Base-by-base conservation (phyloP, 2,888 invertebrate genomes). In the Cryptops parisi region DNA sequence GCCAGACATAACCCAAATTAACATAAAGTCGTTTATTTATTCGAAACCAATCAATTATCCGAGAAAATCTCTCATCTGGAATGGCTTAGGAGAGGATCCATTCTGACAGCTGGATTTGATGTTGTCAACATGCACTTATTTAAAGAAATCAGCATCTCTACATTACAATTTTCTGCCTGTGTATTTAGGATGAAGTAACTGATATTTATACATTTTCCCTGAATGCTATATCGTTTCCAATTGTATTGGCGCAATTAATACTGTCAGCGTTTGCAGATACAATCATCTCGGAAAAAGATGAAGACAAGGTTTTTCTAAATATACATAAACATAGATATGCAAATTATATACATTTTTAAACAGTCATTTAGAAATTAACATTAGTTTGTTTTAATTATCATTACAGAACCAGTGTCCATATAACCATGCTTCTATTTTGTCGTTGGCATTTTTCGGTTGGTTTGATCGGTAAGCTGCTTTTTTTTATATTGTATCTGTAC, bases 161-260 rank as follows among this genome's bases (percentile, higher is more conserved):
- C 15, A 17, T 48, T 27, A 3, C n/a, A n/a, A 38, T 48, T 48
- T 48, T 17, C 38, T 47, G 22, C 26, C 19, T 27, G 12, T 48
- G 27, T 38, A n/a, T 12, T 6, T 17, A 48, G 48, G 27, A 48
- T 15, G 33, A 48, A 38, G 22, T 38, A 22, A 27, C 38, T n/a
- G 48, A 48, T 48, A 23, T 21, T 21, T 48, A 38, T 22, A 4
- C 22, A 1, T 48, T 33, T 21, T 23, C 48, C 5, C 27, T 33
- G 38, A 48, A 19, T 12, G 48, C 38, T 12, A 48, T 38, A 23
- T 38, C 48, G 22, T 48, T 33, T 33, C 48, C 48, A n/a, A 23
- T 48, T 38, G 38, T 48, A 9, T 27, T 48, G 12, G 48, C 48
- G 19, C 48, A 48, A n/a, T 38, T 48, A 22, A 38, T 48, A 9